Conservation (phyloP, 2,888 invertebrate species). For the Lepeophtheirus nordmannii region DNA sequence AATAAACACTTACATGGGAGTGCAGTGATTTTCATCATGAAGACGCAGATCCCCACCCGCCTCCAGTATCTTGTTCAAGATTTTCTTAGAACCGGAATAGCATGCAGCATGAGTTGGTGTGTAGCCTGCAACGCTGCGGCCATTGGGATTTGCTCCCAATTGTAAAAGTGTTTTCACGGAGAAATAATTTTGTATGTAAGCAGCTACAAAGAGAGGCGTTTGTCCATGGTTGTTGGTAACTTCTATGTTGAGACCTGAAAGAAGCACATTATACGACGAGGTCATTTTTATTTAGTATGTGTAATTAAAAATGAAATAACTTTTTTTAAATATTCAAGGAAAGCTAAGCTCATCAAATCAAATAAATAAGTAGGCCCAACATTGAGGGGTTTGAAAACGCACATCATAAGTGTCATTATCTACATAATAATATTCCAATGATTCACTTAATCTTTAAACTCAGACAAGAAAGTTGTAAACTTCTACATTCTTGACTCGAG, state of each 20-base stretch:
- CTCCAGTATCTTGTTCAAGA: conserved; percentile 33
- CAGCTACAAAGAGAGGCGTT: conserved; percentile 36
- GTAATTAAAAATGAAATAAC: no score
- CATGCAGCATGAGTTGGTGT: conserved; percentile 37
- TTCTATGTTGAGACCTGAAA: conserved; percentile 22
- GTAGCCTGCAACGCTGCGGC: conserved; percentile 33
- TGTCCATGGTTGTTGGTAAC: conserved; percentile 32
- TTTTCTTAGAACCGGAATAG: conserved; percentile 32
- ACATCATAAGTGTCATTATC: no score
- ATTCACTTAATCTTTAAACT: no score
- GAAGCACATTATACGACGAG: no score
- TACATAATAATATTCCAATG: no score
- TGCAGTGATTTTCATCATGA: conserved; percentile 34
- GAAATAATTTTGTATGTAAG: conserved; percentile 32
- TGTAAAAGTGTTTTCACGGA: conserved; percentile 33
- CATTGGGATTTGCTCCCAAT: conserved; percentile 37
- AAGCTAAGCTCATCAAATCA: no score
- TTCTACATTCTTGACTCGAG: no score
- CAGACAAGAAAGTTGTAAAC: no score
- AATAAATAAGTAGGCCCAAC: no score
- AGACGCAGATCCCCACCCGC: conserved; percentile 37
- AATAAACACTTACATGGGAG: conserved; percentile 29
- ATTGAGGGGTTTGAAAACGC: no score
- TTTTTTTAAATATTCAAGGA: no score
- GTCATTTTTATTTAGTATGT: no score